phyloP scores from a whole-genome alignment of 1,140 invertebrate genomes.

The Danaus plexippus region DNA sequence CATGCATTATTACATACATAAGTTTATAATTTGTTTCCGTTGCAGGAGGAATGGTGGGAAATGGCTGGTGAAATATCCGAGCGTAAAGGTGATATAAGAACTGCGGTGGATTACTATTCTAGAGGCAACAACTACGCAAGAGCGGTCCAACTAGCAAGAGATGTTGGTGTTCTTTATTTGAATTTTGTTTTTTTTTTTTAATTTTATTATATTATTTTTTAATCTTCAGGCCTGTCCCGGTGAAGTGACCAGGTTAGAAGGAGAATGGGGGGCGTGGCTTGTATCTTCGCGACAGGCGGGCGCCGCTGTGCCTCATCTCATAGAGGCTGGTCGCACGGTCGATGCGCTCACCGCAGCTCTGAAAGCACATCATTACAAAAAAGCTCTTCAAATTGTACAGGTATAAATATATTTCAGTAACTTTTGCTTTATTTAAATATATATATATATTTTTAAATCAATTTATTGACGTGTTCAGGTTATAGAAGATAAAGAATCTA shows the following conservation, averaged over 20 bases:
- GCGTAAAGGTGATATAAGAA: slow-evolving; percentile 79
- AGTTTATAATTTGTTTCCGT: no score
- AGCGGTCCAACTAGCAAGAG: slow-evolving; percentile 88
- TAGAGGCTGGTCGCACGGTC: slow-evolving; percentile 91
- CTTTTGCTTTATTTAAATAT: slow-evolving; percentile 7
- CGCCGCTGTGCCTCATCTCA: slow-evolving; percentile 96
- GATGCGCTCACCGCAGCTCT: slow-evolving; percentile 94
- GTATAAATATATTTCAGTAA: slow-evolving; percentile 16
- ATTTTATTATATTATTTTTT: neutral
- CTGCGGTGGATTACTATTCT: slow-evolving; percentile 90
- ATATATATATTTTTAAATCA: slow-evolving; percentile 2
- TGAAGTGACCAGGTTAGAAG: slow-evolving; percentile 91
- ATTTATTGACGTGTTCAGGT: slow-evolving; percentile 42
- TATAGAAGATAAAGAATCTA: slow-evolving; percentile 72
- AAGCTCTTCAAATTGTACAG: slow-evolving; percentile 94
- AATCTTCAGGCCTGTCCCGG: slow-evolving; percentile 78
- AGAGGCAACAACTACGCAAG: slow-evolving; percentile 84
- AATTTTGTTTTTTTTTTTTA: neutral
- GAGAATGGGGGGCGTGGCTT: slow-evolving; percentile 94
- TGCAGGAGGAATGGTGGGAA: slow-evolving; percentile 77
- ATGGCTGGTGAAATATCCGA: slow-evolving; percentile 94
- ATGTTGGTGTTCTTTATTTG: slow-evolving; percentile 40
- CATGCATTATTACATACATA: slow-evolving; percentile 7
- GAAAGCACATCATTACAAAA: slow-evolving; percentile 93
- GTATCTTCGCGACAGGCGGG: slow-evolving; percentile 90